A percentile compares a stretch with the other conserved stretches of the same genome.
Evolutionary conservation across 2,113 vertebrate species (phyloP).

Genomic region (Saccopteryx bilineata): DNA sequence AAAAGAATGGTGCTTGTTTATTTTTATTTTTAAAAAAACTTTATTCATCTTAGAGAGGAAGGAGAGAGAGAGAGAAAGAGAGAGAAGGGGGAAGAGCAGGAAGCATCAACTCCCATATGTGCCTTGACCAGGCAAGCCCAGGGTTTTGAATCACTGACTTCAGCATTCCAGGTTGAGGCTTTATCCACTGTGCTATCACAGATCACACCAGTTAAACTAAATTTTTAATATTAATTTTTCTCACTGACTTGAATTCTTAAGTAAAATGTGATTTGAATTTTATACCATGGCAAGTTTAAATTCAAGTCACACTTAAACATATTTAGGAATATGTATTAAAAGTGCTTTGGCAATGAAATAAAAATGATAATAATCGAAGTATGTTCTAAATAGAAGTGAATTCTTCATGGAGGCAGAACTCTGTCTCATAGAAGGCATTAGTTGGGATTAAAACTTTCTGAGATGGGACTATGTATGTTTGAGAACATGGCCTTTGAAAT

Average conservation of each 20-base stretch:
- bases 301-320: not conserved
- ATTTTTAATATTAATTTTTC: not conserved
- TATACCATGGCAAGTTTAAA: not conserved
- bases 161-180: too few species aligned
- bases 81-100: too few species aligned
- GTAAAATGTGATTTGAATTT: not conserved
- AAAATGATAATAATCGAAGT: not conserved
- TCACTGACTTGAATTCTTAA: constrained; percentile 1
- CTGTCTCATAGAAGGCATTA: not conserved
- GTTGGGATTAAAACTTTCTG: not conserved
- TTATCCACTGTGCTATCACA: too few species aligned
- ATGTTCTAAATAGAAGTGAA: not conserved
- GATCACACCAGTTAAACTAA: not conserved
- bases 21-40: too few species aligned
- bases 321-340: not conserved
- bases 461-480: not conserved
- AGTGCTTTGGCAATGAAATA: not conserved
- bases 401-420: not conserved
- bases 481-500: not conserved
- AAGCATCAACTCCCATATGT: too few species aligned
- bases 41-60: too few species aligned
- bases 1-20: too few species aligned
- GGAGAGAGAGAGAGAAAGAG: too few species aligned
- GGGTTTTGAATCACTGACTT: too few species aligned
- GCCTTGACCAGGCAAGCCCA: too few species aligned